Evolutionary conservation across 1,140 invertebrate species (phyloP).

Genomic region (Apocrypta bakeri): DNA sequence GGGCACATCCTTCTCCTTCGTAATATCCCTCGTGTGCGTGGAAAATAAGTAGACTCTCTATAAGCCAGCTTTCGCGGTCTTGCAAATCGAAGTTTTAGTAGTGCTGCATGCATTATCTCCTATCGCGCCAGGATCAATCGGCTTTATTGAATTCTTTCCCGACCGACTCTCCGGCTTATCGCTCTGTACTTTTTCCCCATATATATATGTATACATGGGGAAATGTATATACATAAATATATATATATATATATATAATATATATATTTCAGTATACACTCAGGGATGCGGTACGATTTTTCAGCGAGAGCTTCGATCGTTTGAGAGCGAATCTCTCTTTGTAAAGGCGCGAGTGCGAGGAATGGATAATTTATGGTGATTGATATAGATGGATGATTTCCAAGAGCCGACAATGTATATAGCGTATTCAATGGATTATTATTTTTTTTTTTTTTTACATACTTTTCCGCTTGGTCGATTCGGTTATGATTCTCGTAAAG

Average conservation of each 20-base stretch:
- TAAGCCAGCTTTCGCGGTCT: neutral
- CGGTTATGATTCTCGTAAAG: neutral
- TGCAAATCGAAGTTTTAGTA: constrained; percentile 37
- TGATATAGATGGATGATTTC: constrained; percentile 17
- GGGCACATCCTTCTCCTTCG: neutral
- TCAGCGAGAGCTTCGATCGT: neutral
- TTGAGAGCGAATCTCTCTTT: neutral
- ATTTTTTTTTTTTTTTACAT: neutral
- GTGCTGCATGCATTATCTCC: constrained; percentile 15
- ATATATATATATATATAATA: no score
- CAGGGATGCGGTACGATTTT: neutral
- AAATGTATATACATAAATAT: no score
- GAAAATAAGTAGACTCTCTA: constrained; percentile 22
- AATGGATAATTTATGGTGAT: constrained; percentile 43
- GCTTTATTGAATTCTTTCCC: constrained; percentile 48
- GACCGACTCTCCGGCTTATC: neutral
- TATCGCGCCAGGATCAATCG: constrained; percentile 35
- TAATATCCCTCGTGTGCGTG: constrained; percentile 5
- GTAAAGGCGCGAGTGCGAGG: neutral
- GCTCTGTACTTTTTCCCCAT: neutral
- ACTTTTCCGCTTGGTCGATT: neutral
- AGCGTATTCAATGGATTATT: neutral
- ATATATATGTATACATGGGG: no score
- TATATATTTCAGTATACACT: no score
- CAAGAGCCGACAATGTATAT: neutral